A percentile compares a stretch with the other conserved stretches of the same genome.
Conservation (phyloP, 2,888 invertebrate genomes). For the Crepidodera aurea region DNA sequence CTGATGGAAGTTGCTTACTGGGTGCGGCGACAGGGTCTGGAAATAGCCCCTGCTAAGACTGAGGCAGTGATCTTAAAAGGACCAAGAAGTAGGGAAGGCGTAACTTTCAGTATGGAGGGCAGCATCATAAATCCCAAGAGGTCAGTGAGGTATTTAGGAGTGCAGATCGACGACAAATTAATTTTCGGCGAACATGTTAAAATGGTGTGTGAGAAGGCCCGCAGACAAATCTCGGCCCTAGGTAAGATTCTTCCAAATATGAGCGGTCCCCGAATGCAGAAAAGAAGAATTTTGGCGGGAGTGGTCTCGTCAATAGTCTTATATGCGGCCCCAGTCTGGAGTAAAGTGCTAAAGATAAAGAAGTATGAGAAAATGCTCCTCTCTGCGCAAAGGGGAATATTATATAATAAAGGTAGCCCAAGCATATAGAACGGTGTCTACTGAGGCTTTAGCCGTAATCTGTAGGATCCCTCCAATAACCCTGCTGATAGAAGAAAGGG, state of each 20-base stretch:
- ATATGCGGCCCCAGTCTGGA: no score
- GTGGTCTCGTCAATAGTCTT: no score
- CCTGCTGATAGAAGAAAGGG: no score
- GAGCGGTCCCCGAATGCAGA: background rate
- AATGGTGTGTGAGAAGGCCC: no score
- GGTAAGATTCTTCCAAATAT: no score
- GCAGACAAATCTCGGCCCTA: no score
- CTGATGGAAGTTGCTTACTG: background rate
- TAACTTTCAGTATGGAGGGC: background rate
- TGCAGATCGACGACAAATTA: no score
- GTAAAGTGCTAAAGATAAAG: no score
- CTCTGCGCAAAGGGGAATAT: slow-evolving; percentile 3
- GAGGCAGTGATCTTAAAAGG: background rate
- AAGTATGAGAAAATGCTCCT: no score
- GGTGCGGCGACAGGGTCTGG: background rate
- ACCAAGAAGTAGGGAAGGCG: background rate
- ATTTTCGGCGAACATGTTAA: no score
- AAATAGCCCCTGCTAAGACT: background rate
- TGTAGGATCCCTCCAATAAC: no score
- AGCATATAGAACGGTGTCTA: slow-evolving; percentile 17
- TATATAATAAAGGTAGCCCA: background rate
- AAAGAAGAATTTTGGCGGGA: no score
- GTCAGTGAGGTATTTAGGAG: background rate
- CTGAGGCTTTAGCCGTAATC: slow-evolving; percentile 6
- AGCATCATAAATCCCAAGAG: background rate